Conservation (phyloP, 2,797 vertebrate species). For the Chloroceryle amazona region DNA sequence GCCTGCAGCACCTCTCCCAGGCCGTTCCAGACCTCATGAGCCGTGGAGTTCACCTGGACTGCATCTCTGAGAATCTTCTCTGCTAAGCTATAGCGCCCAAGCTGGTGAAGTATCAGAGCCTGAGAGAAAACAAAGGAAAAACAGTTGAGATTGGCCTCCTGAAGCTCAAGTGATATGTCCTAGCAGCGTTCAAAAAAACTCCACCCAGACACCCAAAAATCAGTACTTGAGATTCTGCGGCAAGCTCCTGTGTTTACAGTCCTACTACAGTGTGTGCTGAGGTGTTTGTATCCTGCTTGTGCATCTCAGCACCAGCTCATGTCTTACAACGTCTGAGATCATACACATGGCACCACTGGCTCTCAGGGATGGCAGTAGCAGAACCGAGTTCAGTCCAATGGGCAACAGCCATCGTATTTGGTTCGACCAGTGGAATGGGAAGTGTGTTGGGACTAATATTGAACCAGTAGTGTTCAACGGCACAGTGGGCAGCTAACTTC, state of each 20-base stretch:
- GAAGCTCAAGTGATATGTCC: not conserved
- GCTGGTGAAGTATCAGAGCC: slow-evolving; percentile 96
- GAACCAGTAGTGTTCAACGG: not conserved
- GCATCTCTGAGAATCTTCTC: slow-evolving; percentile 97
- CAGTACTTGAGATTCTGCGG: not conserved
- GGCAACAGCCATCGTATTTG: fast-evolving
- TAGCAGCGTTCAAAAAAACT: not conserved
- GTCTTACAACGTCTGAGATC: not conserved
- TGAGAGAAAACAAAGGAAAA: slow-evolving; percentile 71
- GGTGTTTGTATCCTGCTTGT: not conserved
- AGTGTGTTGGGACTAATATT: not conserved
- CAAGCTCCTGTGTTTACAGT: not conserved
- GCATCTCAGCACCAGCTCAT: not conserved
- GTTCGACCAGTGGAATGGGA: not conserved
- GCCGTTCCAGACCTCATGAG: slow-evolving; percentile 97
- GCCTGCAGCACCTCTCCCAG: slow-evolving; percentile 97
- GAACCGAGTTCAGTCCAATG: not conserved
- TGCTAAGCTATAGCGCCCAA: slow-evolving; percentile 93
- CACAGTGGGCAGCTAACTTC: not conserved
- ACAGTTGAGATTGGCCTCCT: not conserved
- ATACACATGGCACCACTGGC: fast-evolving
- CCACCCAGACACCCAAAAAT: not conserved
- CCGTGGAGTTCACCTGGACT: slow-evolving; percentile 96
- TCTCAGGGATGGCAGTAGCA: not conserved
- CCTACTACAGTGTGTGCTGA: not conserved